Evolutionary conservation across 2,888 invertebrate genomes (phyloP).

Genomic region (Andrena hattorfiana): DNA sequence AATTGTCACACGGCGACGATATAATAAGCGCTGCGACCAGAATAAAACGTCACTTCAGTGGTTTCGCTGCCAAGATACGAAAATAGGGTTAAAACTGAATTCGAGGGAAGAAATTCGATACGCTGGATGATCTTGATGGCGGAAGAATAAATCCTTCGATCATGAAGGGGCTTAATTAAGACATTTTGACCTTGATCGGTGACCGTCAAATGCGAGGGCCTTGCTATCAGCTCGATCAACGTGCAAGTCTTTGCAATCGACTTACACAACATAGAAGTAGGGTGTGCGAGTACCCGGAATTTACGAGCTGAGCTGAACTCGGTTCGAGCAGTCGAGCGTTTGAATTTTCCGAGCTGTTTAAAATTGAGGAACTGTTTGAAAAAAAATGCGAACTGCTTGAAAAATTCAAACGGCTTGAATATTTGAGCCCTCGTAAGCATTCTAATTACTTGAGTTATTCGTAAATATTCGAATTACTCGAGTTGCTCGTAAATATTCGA

Average conservation of each 20-base stretch:
- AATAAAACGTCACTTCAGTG: slow-evolving; percentile 25
- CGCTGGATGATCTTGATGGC: background rate
- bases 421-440: no score
- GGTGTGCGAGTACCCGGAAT: no score
- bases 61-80: slow-evolving; percentile 35
- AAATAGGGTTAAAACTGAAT: slow-evolving; percentile 39
- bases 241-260: background rate
- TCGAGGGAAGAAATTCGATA: slow-evolving; percentile 19
- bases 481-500: no score
- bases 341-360: no score
- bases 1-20: slow-evolving; percentile 21
- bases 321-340: no score
- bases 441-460: no score
- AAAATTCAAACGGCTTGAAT: no score
- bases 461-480: no score
- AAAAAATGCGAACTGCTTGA: no score
- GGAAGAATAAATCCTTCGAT: slow-evolving; percentile 6
- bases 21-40: slow-evolving; percentile 30
- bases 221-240: background rate
- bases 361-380: no score
- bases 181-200: background rate
- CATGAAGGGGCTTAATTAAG: background rate
- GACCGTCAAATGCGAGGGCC: background rate
- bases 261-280: background rate
- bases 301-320: no score